Conservation (phyloP, 2,113 vertebrate species). For the Martes martes region DNA sequence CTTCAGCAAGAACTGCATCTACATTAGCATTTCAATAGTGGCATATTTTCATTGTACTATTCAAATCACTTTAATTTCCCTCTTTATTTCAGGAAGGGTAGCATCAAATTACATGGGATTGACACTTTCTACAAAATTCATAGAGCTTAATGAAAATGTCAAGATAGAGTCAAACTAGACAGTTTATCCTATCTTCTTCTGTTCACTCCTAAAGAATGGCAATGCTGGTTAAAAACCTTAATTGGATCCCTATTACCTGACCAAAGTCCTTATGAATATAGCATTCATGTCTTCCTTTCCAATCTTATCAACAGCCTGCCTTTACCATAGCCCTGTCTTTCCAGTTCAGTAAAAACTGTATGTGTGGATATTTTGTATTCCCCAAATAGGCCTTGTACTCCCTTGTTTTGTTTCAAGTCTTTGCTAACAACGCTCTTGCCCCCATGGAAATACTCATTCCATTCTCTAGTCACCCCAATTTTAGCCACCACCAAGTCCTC, state of each 20-base stretch:
- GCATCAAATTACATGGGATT: neutral
- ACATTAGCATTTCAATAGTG: conserved; percentile 51
- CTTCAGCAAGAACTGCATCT: neutral
- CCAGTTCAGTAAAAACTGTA: neutral
- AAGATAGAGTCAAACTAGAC: neutral
- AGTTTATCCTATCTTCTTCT: neutral
- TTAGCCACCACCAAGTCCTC: neutral
- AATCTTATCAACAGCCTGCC: neutral
- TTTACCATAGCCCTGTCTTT: neutral
- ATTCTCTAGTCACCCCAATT: neutral
- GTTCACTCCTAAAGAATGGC: neutral
- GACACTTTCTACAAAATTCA: conserved; percentile 1
- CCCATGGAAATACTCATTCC: neutral
- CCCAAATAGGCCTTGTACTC: neutral
- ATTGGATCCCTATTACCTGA: neutral
- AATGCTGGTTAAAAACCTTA: neutral
- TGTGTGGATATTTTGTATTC: neutral
- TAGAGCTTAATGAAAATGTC: conserved; percentile 15
- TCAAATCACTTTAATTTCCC: conserved; percentile 30
- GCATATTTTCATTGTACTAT: conserved; percentile 36
- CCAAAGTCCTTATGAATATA: neutral
- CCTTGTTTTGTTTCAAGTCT: neutral
- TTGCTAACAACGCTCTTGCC: neutral
- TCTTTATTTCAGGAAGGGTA: conserved; percentile 24
- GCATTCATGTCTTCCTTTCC: neutral